Percentiles rank a stretch among this genome's conserved stretches.
These are phyloP conservation scores for Herpetotheres cachinnans DNA, from an alignment of 2,113 vertebrate genomes.

Conservation along the genomic window DNA sequence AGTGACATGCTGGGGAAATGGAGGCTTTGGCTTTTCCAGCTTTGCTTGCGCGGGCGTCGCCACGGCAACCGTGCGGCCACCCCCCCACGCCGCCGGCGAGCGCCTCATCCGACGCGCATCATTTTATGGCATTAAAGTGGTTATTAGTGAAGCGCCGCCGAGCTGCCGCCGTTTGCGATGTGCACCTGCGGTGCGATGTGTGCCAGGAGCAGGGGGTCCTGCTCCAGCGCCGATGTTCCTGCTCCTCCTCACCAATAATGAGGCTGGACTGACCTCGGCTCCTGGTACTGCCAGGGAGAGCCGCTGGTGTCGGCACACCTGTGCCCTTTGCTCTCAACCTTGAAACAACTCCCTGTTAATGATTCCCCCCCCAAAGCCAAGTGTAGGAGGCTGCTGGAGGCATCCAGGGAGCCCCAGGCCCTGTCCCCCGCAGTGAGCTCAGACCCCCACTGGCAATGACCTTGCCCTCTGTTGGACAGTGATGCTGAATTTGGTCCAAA, in stretches of 20 bases:
- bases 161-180: fast-evolving
- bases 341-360: fast-evolving
- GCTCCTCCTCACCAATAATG: fast-evolving
- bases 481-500: neutral
- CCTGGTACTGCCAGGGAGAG: fast-evolving
- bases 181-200: fast-evolving
- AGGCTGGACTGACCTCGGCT: neutral
- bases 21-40: slow-evolving; percentile 18
- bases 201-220: fast-evolving
- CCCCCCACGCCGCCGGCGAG: neutral
- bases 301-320: fast-evolving
- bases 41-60: slow-evolving; percentile 39
- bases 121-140: neutral
- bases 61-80: slow-evolving; percentile 23
- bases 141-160: fast-evolving
- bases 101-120: neutral
- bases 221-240: fast-evolving
- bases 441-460: too few species aligned
- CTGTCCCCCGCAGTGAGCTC: fast-evolving
- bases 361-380: neutral
- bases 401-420: neutral
- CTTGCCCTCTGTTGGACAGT: fast-evolving
- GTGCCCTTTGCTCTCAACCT: neutral
- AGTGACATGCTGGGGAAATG: neutral
- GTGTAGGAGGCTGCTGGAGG: neutral